Evolutionary conservation across 2,797 vertebrate species (phyloP).

Genomic region (Tapera naevia): DNA sequence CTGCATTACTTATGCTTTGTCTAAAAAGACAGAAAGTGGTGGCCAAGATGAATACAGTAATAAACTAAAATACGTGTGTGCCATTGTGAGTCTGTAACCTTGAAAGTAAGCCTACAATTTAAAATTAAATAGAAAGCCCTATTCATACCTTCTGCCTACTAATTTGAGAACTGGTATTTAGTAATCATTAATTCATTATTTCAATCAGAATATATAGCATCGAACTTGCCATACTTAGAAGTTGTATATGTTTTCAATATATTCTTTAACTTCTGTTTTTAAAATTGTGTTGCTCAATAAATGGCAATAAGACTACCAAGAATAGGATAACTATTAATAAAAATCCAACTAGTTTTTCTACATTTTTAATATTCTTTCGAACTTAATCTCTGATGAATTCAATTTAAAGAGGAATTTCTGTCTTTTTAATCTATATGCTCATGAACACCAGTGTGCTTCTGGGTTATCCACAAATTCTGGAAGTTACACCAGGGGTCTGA

Average conservation of each 20-base stretch:
- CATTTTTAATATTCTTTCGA: slow-evolving; percentile 61
- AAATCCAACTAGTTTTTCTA: slow-evolving; percentile 37
- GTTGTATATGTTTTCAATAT: background rate
- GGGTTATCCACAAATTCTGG: slow-evolving; percentile 68
- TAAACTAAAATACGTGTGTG: background rate
- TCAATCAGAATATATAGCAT: background rate
- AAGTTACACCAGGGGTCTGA: slow-evolving; percentile 61
- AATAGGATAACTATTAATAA: slow-evolving; percentile 57
- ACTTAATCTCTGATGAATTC: slow-evolving; percentile 64
- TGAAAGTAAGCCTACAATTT: background rate
- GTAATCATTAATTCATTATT: background rate
- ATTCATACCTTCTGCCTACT: background rate
- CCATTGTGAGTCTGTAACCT: background rate
- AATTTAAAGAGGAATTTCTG: slow-evolving; percentile 68
- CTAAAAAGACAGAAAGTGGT: background rate
- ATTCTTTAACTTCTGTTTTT: background rate
- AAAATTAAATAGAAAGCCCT: background rate
- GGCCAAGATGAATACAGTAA: background rate
- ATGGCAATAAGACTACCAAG: slow-evolving; percentile 11
- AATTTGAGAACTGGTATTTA: background rate
- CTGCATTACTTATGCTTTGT: background rate
- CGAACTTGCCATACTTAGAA: background rate
- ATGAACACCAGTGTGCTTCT: slow-evolving; percentile 62
- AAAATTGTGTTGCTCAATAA: background rate
- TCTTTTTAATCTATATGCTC: slow-evolving; percentile 66